phyloP scores from a whole-genome alignment of 1,140 invertebrate species.

The Listronotus bonariensis region DNA sequence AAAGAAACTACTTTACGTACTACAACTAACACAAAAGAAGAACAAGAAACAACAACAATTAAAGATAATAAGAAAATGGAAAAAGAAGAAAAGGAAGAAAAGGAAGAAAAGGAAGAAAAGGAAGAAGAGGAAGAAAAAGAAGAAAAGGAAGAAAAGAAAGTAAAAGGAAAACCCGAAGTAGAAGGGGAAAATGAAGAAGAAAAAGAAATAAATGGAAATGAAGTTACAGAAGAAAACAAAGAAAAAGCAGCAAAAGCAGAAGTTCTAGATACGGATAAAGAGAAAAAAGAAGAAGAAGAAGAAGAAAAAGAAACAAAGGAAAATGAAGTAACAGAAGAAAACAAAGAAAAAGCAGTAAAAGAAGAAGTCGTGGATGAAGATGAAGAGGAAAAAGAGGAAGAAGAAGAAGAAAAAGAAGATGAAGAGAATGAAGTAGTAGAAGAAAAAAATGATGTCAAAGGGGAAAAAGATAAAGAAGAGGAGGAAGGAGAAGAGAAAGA shows the following conservation, averaged over 20 bases:
- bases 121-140: not conserved
- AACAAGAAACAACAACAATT: not conserved
- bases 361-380: too few species aligned
- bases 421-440: too few species aligned
- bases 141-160: not conserved
- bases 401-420: too few species aligned
- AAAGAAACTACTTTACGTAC: not conserved
- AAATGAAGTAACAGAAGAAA: not conserved
- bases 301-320: not conserved
- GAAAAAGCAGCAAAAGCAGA: too few species aligned
- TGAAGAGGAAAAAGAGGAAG: too few species aligned
- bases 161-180: not conserved
- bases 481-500: too few species aligned
- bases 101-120: not conserved
- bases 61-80: not conserved
- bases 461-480: too few species aligned
- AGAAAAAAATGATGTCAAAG: too few species aligned
- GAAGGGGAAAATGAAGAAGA: not conserved
- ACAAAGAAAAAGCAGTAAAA: too few species aligned
- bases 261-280: too few species aligned
- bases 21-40: not conserved
- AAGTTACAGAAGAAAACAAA: not conserved
- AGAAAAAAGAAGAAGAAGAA: not conserved
- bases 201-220: not conserved
- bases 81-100: not conserved